Conservation (phyloP, 2,113 vertebrate genomes). For the Chaetodon auriga region DNA sequence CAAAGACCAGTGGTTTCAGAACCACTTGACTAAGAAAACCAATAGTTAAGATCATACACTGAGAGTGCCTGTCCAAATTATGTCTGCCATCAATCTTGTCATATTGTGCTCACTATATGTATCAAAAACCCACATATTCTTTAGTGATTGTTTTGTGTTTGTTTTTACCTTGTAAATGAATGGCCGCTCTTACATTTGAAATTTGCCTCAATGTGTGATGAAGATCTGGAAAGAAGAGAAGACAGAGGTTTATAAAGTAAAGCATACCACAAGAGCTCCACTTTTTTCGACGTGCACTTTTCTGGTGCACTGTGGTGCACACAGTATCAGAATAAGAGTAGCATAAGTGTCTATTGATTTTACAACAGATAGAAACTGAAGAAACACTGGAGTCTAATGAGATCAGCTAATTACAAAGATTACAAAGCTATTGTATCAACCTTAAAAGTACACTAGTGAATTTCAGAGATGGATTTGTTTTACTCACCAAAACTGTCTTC, state of each 20-base stretch:
- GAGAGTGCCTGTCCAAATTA: background rate
- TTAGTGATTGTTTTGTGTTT: background rate
- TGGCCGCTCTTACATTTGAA: constrained; percentile 68
- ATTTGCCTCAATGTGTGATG: constrained; percentile 73
- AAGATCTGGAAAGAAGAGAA: constrained; percentile 68
- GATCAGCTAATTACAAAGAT: background rate
- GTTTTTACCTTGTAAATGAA: constrained; percentile 74
- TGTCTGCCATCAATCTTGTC: background rate
- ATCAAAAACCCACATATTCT: background rate
- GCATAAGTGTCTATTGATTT: background rate
- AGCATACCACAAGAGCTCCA: background rate
- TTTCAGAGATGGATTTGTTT: background rate
- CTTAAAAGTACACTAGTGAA: background rate
- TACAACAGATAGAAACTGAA: background rate
- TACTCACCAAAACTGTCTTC: constrained; percentile 63
- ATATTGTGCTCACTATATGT: background rate
- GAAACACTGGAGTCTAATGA: too few species aligned
- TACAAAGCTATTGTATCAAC: background rate
- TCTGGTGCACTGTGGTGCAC: background rate
- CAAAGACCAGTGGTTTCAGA: background rate
- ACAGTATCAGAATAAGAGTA: background rate
- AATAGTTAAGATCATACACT: background rate
- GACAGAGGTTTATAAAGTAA: background rate
- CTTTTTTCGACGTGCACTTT: background rate
- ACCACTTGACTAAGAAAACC: background rate